phyloP scores from a whole-genome alignment of 2,888 invertebrate species.

The Nemapogon koenigi region DNA sequence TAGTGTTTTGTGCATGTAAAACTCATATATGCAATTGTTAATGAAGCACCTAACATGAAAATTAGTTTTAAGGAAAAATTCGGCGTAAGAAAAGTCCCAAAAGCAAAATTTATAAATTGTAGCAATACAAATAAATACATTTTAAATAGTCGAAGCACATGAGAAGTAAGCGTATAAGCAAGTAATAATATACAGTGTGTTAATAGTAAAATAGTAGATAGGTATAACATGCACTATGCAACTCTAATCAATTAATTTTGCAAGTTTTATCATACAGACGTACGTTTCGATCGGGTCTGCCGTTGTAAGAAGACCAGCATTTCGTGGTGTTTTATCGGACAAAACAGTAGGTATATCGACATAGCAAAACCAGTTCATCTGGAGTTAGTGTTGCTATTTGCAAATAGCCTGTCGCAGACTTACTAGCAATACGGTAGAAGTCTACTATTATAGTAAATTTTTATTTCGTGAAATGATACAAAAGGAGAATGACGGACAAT shows the following conservation, averaged over 20 bases:
- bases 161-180: conserved; percentile 2
- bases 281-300: conserved; percentile 49
- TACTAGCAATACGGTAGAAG: conserved; percentile 39
- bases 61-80: no score
- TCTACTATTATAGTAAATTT: conserved; percentile 24
- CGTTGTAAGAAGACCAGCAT: conserved; percentile 52
- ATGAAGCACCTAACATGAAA: not conserved
- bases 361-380: conserved; percentile 62
- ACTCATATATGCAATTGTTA: not conserved
- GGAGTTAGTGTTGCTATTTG: conserved; percentile 62
- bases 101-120: no score
- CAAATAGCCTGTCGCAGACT: conserved; percentile 40
- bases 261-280: conserved; percentile 13
- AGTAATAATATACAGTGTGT: conserved; percentile 7
- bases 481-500: conserved; percentile 8
- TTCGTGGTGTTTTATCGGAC: conserved; percentile 65
- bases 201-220: no score
- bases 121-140: no score
- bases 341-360: conserved; percentile 52
- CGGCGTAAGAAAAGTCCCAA: no score
- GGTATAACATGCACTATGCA: conserved; percentile 3
- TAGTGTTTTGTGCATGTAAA: no score
- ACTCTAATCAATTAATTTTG: no score
- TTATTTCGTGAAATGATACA: conserved; percentile 7
- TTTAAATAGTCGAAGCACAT: not conserved